Conservation (phyloP, 2,797 vertebrate genomes). For the Nannoperca australis region DNA sequence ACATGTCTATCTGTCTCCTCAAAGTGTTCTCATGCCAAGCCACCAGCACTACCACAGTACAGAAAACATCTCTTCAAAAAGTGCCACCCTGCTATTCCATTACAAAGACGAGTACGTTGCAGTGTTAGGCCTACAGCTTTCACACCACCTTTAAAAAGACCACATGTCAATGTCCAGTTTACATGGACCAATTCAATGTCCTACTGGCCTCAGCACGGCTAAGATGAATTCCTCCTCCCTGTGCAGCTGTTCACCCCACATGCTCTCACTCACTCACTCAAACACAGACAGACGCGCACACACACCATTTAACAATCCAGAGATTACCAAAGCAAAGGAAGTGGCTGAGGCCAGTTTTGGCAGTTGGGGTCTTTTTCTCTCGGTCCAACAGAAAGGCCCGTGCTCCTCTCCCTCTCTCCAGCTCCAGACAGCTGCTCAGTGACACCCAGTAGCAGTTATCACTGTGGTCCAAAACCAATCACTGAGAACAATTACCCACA, state of each 20-base stretch:
- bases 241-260: constrained; percentile 8
- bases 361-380: not conserved
- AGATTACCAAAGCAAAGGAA: constrained; percentile 29
- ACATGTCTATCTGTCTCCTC: not conserved
- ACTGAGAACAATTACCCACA: not conserved
- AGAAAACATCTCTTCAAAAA: too few species aligned
- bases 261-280: not conserved
- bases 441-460: constrained; percentile 28
- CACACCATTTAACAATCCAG: constrained; percentile 4
- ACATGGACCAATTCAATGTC: constrained; percentile 24
- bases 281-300: too few species aligned
- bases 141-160: constrained; percentile 30
- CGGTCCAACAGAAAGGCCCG: not conserved
- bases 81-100: not conserved
- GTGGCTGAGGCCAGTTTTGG: not conserved
- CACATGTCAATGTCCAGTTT: constrained; percentile 20
- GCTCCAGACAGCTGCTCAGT: constrained; percentile 24
- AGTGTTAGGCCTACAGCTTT: constrained; percentile 17
- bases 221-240: constrained; percentile 17
- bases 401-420: not conserved
- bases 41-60: not conserved
- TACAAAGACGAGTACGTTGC: not conserved
- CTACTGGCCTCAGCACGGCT: constrained; percentile 21
- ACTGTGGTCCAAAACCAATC: not conserved
- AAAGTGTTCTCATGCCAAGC: not conserved